Percentiles rank a stretch among this genome's conserved stretches.
Conservation (phyloP, 2,888 invertebrate genomes). For the Melipona beecheii region DNA sequence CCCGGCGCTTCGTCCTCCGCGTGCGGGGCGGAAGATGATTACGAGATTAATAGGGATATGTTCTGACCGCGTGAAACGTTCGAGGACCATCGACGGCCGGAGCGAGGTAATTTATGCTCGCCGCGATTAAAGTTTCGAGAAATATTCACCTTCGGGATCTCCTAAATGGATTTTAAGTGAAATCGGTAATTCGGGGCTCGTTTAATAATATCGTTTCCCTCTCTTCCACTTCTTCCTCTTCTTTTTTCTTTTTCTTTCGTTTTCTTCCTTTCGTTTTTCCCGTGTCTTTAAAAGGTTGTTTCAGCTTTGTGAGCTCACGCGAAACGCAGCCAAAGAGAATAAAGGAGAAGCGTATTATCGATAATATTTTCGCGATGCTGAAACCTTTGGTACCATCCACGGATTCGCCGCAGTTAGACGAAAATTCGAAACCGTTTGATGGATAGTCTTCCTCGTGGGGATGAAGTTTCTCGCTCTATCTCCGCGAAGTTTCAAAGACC, state of each 20-base stretch:
- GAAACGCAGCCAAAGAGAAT: neutral
- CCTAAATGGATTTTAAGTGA: neutral
- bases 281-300: neutral
- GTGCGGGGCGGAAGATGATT: conserved; percentile 35
- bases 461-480: conserved; percentile 50
- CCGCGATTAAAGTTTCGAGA: neutral
- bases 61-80: neutral
- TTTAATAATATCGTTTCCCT: neutral
- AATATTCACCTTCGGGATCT: neutral
- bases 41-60: conserved; percentile 55
- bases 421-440: conserved; percentile 18
- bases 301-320: too few relatives aligned
- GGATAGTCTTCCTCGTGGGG: conserved; percentile 20
- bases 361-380: neutral
- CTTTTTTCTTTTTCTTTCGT: too few relatives aligned
- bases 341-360: neutral
- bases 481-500: conserved; percentile 41
- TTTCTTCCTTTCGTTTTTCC: neutral
- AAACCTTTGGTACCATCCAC: neutral
- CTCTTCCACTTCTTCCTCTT: neutral
- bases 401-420: neutral
- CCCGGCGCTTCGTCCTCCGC: conserved; percentile 15
- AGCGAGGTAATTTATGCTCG: neutral
- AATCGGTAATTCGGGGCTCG: neutral
- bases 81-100: neutral